phyloP scores from a whole-genome alignment of 2,888 invertebrate genomes.

The Agrenia bidenticulata region DNA sequence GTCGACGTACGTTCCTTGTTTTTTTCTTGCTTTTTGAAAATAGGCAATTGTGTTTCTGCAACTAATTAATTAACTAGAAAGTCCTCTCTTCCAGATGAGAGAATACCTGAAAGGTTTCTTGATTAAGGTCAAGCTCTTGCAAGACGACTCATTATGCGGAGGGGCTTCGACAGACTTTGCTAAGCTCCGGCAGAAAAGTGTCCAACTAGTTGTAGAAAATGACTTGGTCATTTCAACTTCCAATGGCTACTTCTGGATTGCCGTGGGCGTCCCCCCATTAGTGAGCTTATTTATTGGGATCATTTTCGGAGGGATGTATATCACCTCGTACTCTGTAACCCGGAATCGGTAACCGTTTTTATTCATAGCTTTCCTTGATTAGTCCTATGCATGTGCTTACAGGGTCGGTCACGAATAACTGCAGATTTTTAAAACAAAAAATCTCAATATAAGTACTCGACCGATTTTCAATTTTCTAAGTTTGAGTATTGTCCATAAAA shows the following conservation, averaged over 20 bases:
- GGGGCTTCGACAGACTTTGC: background rate
- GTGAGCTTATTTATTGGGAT: slow-evolving; percentile 5
- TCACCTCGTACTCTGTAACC: background rate
- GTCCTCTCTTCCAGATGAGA: background rate
- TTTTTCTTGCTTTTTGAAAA: background rate
- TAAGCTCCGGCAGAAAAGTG: background rate
- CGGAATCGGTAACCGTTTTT: slow-evolving; percentile 2
- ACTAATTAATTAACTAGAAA: too few species aligned
- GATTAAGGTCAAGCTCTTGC: background rate
- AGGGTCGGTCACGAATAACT: too few species aligned
- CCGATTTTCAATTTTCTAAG: too few species aligned
- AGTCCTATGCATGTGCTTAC: too few species aligned
- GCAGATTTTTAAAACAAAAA: too few species aligned
- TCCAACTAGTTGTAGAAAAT: background rate
- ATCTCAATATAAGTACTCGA: too few species aligned
- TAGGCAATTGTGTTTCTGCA: too few species aligned
- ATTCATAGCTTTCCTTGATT: too few species aligned
- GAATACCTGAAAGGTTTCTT: slow-evolving; percentile 3
- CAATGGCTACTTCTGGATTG: slow-evolving; percentile 11
- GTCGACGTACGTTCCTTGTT: background rate
- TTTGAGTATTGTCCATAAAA: too few species aligned
- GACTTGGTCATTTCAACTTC: background rate
- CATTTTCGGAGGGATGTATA: background rate
- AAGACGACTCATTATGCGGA: slow-evolving; percentile 8
- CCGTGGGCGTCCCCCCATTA: background rate